Percentiles rank a stretch among this genome's conserved stretches.
These are phyloP conservation scores for Drosophila equinoxialis DNA, from an alignment of 1,140 invertebrate genomes.

Conservation along the genomic window DNA sequence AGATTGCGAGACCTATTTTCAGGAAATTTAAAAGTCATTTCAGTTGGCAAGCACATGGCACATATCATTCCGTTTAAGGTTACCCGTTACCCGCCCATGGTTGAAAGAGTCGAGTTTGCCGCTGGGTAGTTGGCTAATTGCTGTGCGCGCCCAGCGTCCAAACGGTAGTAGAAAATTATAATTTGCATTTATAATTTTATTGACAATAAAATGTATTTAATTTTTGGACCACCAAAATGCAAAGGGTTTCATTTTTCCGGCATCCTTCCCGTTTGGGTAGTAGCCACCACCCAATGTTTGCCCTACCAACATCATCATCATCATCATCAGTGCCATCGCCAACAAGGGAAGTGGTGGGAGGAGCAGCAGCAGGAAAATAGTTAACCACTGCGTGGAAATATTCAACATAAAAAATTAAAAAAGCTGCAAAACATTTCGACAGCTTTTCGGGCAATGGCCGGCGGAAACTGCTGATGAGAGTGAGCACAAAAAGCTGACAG, in stretches of 20 bases:
- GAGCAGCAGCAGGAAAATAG: conserved; percentile 33
- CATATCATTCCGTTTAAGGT: not conserved
- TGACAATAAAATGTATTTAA: conserved; percentile 81
- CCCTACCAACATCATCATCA: conserved; percentile 35
- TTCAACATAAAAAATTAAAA: conserved; percentile 73
- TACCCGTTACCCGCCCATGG: not conserved
- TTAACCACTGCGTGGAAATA: conserved; percentile 43
- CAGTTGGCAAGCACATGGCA: too few species aligned
- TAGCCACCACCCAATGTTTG: conserved; percentile 57
- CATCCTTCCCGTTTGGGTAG: conserved; percentile 15
- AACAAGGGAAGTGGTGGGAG: not conserved
- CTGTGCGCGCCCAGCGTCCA: conserved; percentile 54
- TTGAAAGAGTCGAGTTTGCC: not conserved
- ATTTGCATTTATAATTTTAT: conserved; percentile 82
- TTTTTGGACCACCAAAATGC: conserved; percentile 48
- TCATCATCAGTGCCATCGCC: conserved; percentile 20
- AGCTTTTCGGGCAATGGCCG: conserved; percentile 66
- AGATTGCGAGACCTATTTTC: too few species aligned
- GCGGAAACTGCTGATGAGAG: conserved; percentile 66
- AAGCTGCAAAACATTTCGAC: conserved; percentile 79
- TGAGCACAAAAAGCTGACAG: conserved; percentile 45
- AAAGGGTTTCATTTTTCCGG: conserved; percentile 26
- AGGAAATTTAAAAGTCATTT: too few species aligned
- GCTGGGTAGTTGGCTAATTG: conserved; percentile 56
- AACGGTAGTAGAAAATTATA: conserved; percentile 79